Conservation (phyloP, 2,797 vertebrate species). For the Pteropus rufus region DNA sequence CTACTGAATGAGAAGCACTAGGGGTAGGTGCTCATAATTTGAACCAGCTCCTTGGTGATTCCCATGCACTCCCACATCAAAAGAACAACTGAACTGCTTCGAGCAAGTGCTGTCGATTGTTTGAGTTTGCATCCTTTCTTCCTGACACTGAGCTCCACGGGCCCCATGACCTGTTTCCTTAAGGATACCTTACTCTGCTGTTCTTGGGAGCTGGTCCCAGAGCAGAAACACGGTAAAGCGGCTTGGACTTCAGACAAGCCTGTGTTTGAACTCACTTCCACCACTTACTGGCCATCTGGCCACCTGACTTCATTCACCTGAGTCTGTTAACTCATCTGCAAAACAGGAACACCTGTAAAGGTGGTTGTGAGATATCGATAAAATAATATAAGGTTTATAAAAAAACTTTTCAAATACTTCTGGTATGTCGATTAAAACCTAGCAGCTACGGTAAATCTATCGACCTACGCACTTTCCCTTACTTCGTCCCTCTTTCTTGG, state of each 20-base stretch:
- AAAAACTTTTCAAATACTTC: background rate
- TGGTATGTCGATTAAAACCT: background rate
- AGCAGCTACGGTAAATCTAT: accelerated
- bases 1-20: background rate
- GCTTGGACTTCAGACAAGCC: background rate
- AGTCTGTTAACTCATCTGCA: background rate
- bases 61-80: accelerated
- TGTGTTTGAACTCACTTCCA: no score
- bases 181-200: background rate
- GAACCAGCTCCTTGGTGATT: background rate
- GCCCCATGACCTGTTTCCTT: background rate
- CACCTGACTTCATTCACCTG: background rate
- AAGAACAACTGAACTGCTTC: no score
- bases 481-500: background rate
- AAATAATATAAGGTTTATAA: background rate
- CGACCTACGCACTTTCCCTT: background rate
- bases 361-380: background rate
- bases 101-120: accelerated
- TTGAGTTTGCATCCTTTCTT: background rate
- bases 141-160: background rate
- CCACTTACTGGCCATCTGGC: background rate
- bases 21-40: no score
- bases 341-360: background rate
- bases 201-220: background rate
- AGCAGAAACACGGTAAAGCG: background rate